A percentile compares a stretch with the other conserved stretches of the same genome.
Evolutionary conservation across 64 coral and sea anemone species (phyloP).

Genomic region (Platygyra sinensis): DNA sequence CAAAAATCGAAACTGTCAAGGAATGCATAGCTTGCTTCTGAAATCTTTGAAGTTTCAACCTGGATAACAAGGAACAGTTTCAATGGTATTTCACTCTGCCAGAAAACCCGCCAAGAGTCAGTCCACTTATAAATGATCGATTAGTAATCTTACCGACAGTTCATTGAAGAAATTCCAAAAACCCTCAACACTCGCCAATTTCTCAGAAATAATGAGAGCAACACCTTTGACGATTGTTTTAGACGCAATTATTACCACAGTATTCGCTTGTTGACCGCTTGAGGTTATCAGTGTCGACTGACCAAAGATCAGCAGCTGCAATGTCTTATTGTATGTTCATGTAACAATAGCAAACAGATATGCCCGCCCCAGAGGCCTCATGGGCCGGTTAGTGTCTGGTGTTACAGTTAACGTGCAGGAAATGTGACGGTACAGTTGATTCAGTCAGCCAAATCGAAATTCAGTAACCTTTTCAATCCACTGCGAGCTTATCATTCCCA

Average conservation of each 20-base stretch:
- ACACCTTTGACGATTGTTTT: background rate
- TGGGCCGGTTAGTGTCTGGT: background rate
- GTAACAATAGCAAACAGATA: slow-evolving; percentile 41
- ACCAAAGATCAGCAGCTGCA: background rate
- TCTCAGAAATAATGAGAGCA: background rate
- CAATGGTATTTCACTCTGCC: background rate
- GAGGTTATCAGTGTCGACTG: slow-evolving; percentile 29
- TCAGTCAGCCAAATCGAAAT: background rate
- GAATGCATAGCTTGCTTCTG: background rate
- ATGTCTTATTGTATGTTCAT: background rate
- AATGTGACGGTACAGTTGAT: slow-evolving; percentile 1
- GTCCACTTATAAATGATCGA: background rate
- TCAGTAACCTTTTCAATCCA: background rate
- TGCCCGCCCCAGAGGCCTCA: background rate
- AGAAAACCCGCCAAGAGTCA: background rate
- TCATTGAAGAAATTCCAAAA: background rate
- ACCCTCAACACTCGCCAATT: background rate
- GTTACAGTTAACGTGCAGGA: background rate
- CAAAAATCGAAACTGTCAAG: slow-evolving; percentile 2
- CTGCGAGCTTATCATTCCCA: background rate
- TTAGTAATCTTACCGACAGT: background rate
- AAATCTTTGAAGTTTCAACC: slow-evolving; percentile 19
- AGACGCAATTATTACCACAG: slow-evolving; percentile 29
- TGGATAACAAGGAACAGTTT: background rate
- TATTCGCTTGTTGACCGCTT: background rate